phyloP scores from a whole-genome alignment of 2,797 vertebrate genomes.

The Limnodromus scolopaceus region DNA sequence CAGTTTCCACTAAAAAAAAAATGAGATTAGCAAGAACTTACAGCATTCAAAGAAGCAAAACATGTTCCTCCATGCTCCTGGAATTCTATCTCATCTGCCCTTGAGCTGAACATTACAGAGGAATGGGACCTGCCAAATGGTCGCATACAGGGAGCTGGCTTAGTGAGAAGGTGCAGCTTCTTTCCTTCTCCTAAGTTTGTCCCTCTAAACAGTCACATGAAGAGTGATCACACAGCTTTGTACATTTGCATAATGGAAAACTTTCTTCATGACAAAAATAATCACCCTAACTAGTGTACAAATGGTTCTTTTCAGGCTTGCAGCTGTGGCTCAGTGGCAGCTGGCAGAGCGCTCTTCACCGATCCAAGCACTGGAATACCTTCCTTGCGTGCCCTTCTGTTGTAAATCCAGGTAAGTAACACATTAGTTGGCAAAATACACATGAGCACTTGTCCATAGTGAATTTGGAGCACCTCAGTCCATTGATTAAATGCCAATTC shows the following conservation, averaged over 20 bases:
- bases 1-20: background rate
- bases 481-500: background rate
- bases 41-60: background rate
- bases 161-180: background rate
- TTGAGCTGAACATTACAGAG: background rate
- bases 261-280: background rate
- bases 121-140: background rate
- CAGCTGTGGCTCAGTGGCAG: slow-evolving; percentile 32
- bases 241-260: background rate
- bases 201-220: background rate
- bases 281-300: background rate
- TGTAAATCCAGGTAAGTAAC: slow-evolving; percentile 4
- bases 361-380: background rate
- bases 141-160: rapidly evolving
- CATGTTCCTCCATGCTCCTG: background rate
- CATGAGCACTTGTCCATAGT: background rate
- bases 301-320: slow-evolving; percentile 35
- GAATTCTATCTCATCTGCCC: background rate
- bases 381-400: background rate
- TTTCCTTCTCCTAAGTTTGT: background rate
- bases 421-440: background rate
- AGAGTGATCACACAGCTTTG: background rate
- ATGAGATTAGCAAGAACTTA: background rate
- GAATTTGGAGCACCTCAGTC: background rate
- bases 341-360: background rate